Evolutionary conservation across 2,888 invertebrate genomes (phyloP).

Genomic region (Sinohyriopsis cumingii): DNA sequence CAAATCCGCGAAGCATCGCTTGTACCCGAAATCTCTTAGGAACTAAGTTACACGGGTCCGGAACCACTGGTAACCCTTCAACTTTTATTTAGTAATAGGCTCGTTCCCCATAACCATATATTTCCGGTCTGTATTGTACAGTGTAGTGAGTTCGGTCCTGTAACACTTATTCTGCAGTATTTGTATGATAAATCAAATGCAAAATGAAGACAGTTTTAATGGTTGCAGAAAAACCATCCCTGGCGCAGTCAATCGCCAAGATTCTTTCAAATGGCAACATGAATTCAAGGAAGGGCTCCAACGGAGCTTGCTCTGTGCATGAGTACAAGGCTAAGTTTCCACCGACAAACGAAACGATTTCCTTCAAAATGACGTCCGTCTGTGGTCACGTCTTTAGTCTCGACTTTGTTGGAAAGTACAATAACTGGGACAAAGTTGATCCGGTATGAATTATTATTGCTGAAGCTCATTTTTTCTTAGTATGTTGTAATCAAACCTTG

Average conservation of each 20-base stretch:
- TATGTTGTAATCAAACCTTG: too few species aligned
- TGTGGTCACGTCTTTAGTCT: constrained; percentile 98
- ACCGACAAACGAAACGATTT: constrained; percentile 62
- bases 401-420: constrained; percentile 92
- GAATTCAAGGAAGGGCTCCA: constrained; percentile 86
- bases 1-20: too few species aligned
- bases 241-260: constrained; percentile 93
- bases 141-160: too few species aligned
- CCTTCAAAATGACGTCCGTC: constrained; percentile 94
- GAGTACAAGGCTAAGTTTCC: constrained; percentile 83
- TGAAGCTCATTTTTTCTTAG: neutral
- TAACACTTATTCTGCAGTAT: too few species aligned
- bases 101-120: too few species aligned
- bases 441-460: constrained; percentile 79
- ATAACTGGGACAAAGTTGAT: constrained; percentile 98
- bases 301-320: constrained; percentile 92
- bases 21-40: too few species aligned
- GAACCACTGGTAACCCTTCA: too few species aligned
- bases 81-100: too few species aligned
- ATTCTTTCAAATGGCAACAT: constrained; percentile 92
- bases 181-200: neutral
- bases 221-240: constrained; percentile 99
- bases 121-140: too few species aligned
- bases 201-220: constrained; percentile 80
- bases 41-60: too few species aligned